phyloP scores from a whole-genome alignment of 2,113 vertebrate species.

The Bos javanicus region DNA sequence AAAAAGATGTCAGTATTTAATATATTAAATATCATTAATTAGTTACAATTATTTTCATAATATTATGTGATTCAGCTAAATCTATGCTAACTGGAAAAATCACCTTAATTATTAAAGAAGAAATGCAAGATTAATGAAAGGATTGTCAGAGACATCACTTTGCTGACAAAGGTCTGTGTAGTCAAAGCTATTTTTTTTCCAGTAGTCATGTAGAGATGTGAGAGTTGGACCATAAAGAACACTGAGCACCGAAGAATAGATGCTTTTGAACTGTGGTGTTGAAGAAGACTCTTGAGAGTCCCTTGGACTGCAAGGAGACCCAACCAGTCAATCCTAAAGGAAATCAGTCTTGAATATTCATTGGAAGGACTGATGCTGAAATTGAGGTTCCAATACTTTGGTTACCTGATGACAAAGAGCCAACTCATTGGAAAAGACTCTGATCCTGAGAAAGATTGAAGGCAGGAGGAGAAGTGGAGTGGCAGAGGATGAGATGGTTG shows the following conservation, averaged over 20 bases:
- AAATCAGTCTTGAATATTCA: neutral
- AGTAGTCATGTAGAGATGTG: neutral
- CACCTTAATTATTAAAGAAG: neutral
- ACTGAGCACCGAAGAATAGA: neutral
- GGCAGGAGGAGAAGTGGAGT: neutral
- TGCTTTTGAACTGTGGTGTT: neutral
- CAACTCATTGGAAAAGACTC: neutral
- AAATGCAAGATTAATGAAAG: neutral
- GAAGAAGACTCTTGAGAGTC: neutral
- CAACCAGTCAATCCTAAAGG: neutral
- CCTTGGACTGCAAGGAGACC: neutral
- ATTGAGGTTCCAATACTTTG: neutral
- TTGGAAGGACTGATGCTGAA: neutral
- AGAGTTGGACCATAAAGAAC: neutral
- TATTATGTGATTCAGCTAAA: neutral
- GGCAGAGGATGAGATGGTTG: neutral
- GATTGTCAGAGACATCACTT: neutral
- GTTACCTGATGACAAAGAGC: neutral
- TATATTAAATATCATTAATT: neutral
- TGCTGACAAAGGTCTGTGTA: neutral
- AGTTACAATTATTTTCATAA: neutral
- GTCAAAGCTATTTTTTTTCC: neutral
- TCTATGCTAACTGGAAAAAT: neutral
- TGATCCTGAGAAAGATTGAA: neutral
- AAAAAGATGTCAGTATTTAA: neutral